Conservation (phyloP, 2,888 invertebrate genomes). For the Pseudococcus longispinus region DNA sequence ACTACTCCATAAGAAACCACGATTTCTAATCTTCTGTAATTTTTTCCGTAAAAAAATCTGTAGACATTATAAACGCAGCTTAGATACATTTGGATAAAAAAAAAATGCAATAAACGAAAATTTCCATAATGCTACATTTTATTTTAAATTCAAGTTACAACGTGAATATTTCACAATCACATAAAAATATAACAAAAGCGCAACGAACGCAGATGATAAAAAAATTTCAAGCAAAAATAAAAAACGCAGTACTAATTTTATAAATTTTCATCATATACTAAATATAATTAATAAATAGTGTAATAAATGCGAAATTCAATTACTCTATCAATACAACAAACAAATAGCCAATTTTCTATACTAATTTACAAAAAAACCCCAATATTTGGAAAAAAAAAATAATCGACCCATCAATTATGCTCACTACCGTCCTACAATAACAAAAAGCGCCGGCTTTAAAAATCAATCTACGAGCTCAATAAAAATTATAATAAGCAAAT, state of each 20-base stretch:
- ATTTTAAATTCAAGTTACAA: slow-evolving; percentile 4
- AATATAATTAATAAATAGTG: neutral
- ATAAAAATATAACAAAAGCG: slow-evolving; percentile 41
- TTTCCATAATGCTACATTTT: neutral
- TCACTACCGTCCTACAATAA: neutral
- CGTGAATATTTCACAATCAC: slow-evolving; percentile 22
- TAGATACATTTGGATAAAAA: neutral
- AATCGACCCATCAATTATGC: neutral
- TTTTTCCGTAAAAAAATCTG: too few species aligned
- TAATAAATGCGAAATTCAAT: neutral
- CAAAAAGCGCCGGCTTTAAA: neutral
- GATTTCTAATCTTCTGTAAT: too few species aligned
- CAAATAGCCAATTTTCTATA: neutral
- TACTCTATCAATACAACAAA: neutral
- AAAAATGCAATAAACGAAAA: neutral
- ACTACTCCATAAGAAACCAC: too few species aligned
- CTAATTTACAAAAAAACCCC: neutral
- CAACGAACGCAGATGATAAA: neutral
- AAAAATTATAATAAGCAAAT: neutral
- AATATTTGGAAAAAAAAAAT: neutral
- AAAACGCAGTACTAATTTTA: neutral
- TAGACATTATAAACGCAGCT: too few species aligned
- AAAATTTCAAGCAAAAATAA: slow-evolving; percentile 28
- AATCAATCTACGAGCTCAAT: neutral
- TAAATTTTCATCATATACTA: neutral